Percentiles rank a stretch among this genome's conserved stretches.
Evolutionary conservation across 2,888 invertebrate genomes (phyloP).

Genomic region (Steinernema scapterisci): DNA sequence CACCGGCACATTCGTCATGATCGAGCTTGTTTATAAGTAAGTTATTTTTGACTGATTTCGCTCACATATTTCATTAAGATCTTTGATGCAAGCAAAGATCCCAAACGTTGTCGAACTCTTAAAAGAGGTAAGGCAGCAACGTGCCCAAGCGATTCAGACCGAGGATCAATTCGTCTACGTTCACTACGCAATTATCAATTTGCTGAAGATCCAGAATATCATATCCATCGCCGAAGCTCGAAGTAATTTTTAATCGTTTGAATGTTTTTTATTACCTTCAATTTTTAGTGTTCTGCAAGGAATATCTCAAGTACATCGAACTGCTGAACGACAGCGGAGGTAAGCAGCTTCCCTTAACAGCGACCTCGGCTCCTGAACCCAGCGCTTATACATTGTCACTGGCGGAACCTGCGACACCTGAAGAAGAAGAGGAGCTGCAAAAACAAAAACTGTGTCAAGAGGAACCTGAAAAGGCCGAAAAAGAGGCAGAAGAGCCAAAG

Average conservation of each 20-base stretch:
- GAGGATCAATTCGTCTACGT: constrained; percentile 41
- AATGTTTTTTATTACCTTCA: neutral
- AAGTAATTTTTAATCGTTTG: neutral
- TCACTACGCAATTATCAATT: neutral
- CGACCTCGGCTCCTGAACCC: constrained; percentile 24
- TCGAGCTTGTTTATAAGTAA: constrained; percentile 39
- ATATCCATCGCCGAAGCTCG: constrained; percentile 23
- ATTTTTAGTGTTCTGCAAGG: constrained; percentile 34
- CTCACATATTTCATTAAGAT: neutral
- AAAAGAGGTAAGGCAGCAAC: constrained; percentile 33
- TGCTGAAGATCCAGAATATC: neutral
- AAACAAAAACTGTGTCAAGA: neutral
- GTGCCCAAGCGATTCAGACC: constrained; percentile 38
- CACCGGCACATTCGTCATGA: constrained; percentile 39
- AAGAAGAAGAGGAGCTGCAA: neutral
- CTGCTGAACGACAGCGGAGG: constrained; percentile 34
- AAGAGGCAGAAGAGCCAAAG: neutral
- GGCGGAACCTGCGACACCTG: neutral
- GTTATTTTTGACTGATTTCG: neutral
- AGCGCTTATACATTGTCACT: neutral
- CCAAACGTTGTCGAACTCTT: constrained; percentile 29
- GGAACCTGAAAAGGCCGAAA: neutral
- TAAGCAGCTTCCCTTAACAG: constrained; percentile 30
- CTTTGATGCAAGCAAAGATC: constrained; percentile 30
- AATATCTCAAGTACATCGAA: constrained; percentile 34